Percentiles rank a stretch among this genome's conserved stretches.
Conservation (phyloP, 2,888 invertebrate species). For the Polydrusus pterygomalis region DNA sequence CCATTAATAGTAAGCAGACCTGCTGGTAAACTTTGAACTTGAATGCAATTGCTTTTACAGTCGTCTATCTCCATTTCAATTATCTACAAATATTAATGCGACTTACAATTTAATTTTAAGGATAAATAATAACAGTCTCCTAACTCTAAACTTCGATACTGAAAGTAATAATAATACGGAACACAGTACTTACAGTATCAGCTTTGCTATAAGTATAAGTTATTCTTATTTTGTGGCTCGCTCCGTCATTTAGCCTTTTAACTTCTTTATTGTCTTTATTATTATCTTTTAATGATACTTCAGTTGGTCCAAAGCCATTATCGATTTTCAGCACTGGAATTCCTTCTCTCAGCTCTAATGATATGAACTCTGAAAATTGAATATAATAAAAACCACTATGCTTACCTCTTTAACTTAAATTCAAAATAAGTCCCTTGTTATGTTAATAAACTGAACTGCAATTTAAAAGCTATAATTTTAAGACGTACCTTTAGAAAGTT, state of each 20-base stretch:
- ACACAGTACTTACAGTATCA: slow-evolving; percentile 49
- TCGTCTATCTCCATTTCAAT: slow-evolving; percentile 69
- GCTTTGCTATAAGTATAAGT: slow-evolving; percentile 72
- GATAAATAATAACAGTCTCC: too few relatives aligned
- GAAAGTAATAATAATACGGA: too few relatives aligned
- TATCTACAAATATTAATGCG: slow-evolving; percentile 66
- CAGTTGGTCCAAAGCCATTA: slow-evolving; percentile 89
- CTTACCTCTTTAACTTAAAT: too few relatives aligned
- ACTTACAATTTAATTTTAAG: too few relatives aligned
- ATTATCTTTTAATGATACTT: slow-evolving; percentile 72
- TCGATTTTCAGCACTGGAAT: slow-evolving; percentile 88
- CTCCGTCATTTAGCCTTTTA: slow-evolving; percentile 86
- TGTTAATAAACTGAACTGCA: too few relatives aligned
- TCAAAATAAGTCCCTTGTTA: too few relatives aligned
- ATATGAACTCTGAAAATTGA: slow-evolving; percentile 85
- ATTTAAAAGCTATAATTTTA: neutral
- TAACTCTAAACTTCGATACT: too few relatives aligned
- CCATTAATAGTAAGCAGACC: slow-evolving; percentile 81
- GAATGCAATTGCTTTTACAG: slow-evolving; percentile 68
- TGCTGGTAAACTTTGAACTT: slow-evolving; percentile 62
- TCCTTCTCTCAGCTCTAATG: slow-evolving; percentile 90
- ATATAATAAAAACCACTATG: neutral
- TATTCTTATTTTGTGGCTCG: slow-evolving; percentile 91
- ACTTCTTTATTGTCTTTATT: slow-evolving; percentile 41
- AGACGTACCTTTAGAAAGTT: slow-evolving; percentile 78